These are phyloP conservation scores for Lerista edwardsae DNA, from an alignment of 2,797 vertebrate genomes.

Conservation along the genomic window DNA sequence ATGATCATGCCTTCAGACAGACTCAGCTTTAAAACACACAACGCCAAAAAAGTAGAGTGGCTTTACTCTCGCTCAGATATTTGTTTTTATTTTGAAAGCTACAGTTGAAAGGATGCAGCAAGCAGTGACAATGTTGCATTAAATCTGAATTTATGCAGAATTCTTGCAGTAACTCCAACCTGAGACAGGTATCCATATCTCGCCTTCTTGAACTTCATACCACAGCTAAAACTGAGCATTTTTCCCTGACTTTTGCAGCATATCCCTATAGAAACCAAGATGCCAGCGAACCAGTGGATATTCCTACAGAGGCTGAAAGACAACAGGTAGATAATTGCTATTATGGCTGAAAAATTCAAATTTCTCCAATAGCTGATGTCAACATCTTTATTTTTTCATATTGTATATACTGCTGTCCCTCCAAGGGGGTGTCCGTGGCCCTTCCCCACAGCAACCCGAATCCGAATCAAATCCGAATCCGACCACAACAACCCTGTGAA, in stretches of 20 bases:
- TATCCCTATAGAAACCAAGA: conserved; percentile 80
- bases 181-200: neutral
- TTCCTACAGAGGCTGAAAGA: conserved; percentile 68
- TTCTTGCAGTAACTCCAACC: neutral
- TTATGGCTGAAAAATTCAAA: neutral
- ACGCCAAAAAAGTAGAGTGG: neutral
- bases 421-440: no score
- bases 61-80: neutral
- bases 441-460: no score
- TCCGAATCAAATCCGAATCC: no score
- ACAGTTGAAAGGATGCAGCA: conserved; percentile 21
- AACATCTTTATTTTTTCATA: no score
- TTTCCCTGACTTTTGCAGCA: conserved; percentile 70
- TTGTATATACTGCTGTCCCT: no score
- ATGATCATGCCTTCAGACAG: neutral
- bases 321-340: conserved; percentile 65
- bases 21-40: neutral
- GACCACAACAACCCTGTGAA: no score
- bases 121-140: neutral
- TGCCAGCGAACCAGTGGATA: conserved; percentile 67
- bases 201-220: neutral
- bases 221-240: neutral
- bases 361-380: neutral
- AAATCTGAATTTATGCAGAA: neutral
- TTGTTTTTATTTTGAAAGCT: neutral